Conservation (phyloP, 2,888 invertebrate species). For the Coelopa pilipes region DNA sequence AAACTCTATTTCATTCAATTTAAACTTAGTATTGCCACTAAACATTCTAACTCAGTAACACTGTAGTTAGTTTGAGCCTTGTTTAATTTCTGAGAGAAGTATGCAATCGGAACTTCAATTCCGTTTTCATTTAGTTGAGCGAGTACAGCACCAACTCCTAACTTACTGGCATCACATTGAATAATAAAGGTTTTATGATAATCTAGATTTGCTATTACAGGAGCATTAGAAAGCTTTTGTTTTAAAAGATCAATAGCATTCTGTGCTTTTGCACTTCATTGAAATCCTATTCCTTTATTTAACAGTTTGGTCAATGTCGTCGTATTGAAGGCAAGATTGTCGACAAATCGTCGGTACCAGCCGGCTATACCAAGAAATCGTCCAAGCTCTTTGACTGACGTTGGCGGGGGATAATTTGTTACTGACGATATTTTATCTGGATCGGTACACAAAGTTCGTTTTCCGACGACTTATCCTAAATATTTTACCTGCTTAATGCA, state of each 20-base stretch:
- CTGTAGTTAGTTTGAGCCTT: too few relatives aligned
- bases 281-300: conserved; percentile 23
- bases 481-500: too few relatives aligned
- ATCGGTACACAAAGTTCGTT: too few relatives aligned
- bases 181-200: too few relatives aligned
- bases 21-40: not conserved
- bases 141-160: conserved; percentile 37
- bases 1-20: not conserved
- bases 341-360: conserved; percentile 40
- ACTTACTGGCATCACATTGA: conserved; percentile 33
- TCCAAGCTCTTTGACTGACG: too few relatives aligned
- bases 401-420: too few relatives aligned
- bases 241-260: conserved; percentile 30
- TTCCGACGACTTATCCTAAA: too few relatives aligned
- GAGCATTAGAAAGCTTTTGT: too few relatives aligned
- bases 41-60: conserved; percentile 11
- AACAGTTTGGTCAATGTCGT: conserved; percentile 40
- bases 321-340: conserved; percentile 38
- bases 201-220: too few relatives aligned
- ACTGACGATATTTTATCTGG: too few relatives aligned
- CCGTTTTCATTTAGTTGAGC: conserved; percentile 36
- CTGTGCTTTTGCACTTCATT: conserved; percentile 9
- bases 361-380: conserved; percentile 26
- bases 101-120: conserved; percentile 34
- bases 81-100: conserved; percentile 41